Percentiles rank a stretch among this genome's conserved stretches.
phyloP scores from a whole-genome alignment of 2,113 vertebrate genomes.

The Sinocyclocheilus grahami region DNA sequence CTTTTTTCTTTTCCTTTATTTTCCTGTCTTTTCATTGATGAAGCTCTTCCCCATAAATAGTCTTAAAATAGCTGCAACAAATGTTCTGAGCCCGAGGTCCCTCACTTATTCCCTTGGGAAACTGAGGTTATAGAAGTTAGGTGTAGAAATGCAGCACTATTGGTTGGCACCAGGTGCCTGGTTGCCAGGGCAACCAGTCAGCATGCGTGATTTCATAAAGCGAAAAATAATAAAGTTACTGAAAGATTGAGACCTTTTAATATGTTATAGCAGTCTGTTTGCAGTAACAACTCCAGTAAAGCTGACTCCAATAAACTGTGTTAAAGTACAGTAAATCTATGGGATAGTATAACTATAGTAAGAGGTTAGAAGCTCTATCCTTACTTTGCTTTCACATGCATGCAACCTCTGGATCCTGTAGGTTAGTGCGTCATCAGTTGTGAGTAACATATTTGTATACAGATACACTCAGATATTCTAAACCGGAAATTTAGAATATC shows the following conservation, averaged over 20 bases:
- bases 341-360: background rate
- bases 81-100: background rate
- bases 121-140: slow-evolving; percentile 18
- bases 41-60: background rate
- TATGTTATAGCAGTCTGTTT: slow-evolving; percentile 4
- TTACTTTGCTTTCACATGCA: background rate
- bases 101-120: slow-evolving; percentile 4
- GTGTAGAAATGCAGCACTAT: slow-evolving; percentile 40
- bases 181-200: slow-evolving; percentile 49
- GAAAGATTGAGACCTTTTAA: slow-evolving; percentile 26
- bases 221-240: slow-evolving; percentile 12
- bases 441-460: too few relatives aligned
- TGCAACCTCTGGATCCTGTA: background rate
- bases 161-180: slow-evolving; percentile 23
- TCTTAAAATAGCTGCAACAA: background rate
- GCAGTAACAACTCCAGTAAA: slow-evolving; percentile 24
- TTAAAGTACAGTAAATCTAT: background rate
- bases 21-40: background rate
- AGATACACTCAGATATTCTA: too few relatives aligned
- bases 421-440: background rate
- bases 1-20: background rate
- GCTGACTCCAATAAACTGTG: background rate
- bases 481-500: too few relatives aligned
- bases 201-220: slow-evolving; percentile 24
- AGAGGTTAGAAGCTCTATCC: background rate